Evolutionary conservation across 2,797 vertebrate species (phyloP).

Genomic region (Chelmon rostratus): DNA sequence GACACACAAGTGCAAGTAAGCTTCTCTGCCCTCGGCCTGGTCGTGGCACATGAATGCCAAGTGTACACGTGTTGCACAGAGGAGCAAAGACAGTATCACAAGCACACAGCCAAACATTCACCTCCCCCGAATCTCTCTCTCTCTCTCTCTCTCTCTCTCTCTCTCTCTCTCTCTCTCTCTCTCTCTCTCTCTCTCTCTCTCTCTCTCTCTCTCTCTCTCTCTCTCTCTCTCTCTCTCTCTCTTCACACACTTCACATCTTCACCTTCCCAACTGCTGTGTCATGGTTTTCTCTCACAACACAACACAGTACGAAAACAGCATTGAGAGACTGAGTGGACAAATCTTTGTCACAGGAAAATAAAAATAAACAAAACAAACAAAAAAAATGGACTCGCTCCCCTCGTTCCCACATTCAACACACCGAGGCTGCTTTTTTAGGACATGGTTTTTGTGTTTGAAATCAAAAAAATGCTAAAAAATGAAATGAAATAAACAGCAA

Average conservation of each 20-base stretch:
- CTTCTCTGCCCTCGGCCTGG: slow-evolving; percentile 82
- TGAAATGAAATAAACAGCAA: slow-evolving; percentile 62
- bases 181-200: neutral
- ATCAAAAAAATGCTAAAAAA: slow-evolving; percentile 62
- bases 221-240: neutral
- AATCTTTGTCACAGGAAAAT: slow-evolving; percentile 67
- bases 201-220: neutral
- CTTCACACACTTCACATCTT: slow-evolving; percentile 55
- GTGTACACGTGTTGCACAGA: slow-evolving; percentile 83
- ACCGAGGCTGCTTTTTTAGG: slow-evolving; percentile 84
- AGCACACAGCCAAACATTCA: slow-evolving; percentile 90
- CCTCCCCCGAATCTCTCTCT: slow-evolving; percentile 5
- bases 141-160: slow-evolving; percentile 6
- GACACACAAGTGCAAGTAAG: slow-evolving; percentile 77
- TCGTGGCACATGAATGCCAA: slow-evolving; percentile 76
- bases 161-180: slow-evolving; percentile 8
- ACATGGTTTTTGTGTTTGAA: slow-evolving; percentile 86
- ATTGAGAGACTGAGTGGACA: slow-evolving; percentile 70
- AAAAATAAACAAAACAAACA: slow-evolving; percentile 7
- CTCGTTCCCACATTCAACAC: slow-evolving; percentile 63
- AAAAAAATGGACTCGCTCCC: slow-evolving; percentile 61
- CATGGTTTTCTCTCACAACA: slow-evolving; percentile 79
- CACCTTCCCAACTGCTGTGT: slow-evolving; percentile 73
- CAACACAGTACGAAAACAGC: slow-evolving; percentile 59
- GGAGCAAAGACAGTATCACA: slow-evolving; percentile 87